Conservation (phyloP, 2,113 vertebrate genomes). For the Psammodynastes pulverulentus region DNA sequence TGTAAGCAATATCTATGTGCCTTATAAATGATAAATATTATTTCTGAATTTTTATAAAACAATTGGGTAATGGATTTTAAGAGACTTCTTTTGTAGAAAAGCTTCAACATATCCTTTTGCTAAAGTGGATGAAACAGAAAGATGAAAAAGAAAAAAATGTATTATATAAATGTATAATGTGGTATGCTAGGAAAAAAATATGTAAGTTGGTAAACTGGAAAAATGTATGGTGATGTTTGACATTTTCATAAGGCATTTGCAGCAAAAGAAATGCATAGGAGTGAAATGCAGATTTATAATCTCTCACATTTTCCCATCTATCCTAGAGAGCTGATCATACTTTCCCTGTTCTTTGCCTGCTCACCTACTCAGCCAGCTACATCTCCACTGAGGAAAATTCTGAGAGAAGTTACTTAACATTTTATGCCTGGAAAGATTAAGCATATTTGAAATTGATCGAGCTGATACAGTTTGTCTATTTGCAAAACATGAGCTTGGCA, state of each 20-base stretch:
- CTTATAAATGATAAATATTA: constrained; percentile 26
- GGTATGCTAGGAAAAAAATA: constrained; percentile 1
- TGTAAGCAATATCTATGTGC: neutral
- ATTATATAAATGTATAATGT: constrained; percentile 21
- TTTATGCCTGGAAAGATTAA: constrained; percentile 55
- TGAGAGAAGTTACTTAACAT: constrained; percentile 50
- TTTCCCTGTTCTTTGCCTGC: constrained; percentile 26
- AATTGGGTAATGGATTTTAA: constrained; percentile 27
- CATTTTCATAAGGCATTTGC: constrained; percentile 55
- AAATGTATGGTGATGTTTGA: constrained; percentile 38
- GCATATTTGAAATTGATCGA: constrained; percentile 67
- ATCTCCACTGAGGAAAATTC: constrained; percentile 35
- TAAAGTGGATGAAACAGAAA: constrained; percentile 23
- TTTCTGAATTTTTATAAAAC: neutral
- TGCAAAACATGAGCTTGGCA: constrained; percentile 54
- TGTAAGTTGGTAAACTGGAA: neutral
- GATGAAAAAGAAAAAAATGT: neutral
- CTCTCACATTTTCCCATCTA: constrained; percentile 42
- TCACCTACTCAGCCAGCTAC: neutral
- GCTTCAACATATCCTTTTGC: constrained; percentile 22
- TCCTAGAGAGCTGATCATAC: constrained; percentile 28
- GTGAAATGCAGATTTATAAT: constrained; percentile 54
- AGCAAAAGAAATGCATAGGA: constrained; percentile 39
- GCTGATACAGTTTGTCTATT: constrained; percentile 48
- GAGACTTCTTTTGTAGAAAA: neutral